Base-by-base conservation (phyloP, 1,140 invertebrate species). In the Apis cerana region DNA sequence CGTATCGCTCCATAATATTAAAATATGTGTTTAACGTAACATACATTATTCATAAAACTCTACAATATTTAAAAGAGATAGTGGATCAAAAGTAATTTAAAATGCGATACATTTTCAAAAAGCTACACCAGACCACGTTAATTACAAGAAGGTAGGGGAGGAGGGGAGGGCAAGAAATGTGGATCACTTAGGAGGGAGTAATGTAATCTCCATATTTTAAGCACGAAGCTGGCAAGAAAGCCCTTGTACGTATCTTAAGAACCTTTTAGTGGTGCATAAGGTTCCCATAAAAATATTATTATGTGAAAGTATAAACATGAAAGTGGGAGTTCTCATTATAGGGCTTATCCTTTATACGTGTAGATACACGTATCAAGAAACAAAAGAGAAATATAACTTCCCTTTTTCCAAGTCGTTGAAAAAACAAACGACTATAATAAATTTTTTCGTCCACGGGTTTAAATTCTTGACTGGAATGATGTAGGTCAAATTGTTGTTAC, bases 231-330 rank as follows among this genome's bases (percentile, higher is more conserved):
- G n/a, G 64, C 56, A 59, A 23, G 15, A 52, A 76, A 82, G 5
- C 52, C 68, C 43, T 43, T 19, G 23, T 58, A 52, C 80, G 17
- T 76, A 61, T 48, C 23, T 82, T 59, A 61, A 15, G 80, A 43
- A 82, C 33, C 48, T 76, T 82, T 82, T 82, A 76, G 72, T 21
- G 50, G 23, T 48, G 21, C 67, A 68, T 76, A 82, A 82, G 58
- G 48, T 33, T 59, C 54, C 27, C 23, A 54, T 52, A 43, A 81
- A 75, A 61, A 43, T 43, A 43, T 43, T 19, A 27, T 75, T 27
- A 17, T 50, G 33, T 21, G 4, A 50, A 48, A 19, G 33, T 8
- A 58, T 65, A 58, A 81, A 75, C 27, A 48, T 21, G 61, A 33
- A 12, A 19, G 23, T 27, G 10, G 1, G 61, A 13, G 15, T 19